Evolutionary conservation across 37 sponge, comb jelly and placozoan species (phyloP), one percentile per base, ranked within the genome.

Genomic region (Tethya wilhelma): DNA sequence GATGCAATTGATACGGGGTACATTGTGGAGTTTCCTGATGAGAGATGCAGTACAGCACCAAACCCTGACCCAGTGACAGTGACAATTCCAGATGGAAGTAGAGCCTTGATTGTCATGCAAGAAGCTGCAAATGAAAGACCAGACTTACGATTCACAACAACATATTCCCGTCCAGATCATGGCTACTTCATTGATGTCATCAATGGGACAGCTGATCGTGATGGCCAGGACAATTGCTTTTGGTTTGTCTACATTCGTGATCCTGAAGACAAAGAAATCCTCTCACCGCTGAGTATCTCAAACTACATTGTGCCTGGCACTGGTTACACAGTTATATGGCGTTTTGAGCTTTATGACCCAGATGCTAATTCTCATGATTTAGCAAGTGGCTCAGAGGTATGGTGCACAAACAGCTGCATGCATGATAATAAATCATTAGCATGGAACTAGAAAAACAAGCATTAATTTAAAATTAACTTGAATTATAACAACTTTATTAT

Each of bases 181-280:
- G 71, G 71, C 4, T 70, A 44, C 26, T 38, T 29, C 2, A 70
- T 70, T 12, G 46, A 70, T 44, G 71, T 45, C 26, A 70, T 70
- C 22, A 44, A 44, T 44, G 71, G 71, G 4, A 70, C 71, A 38
- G 43, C 20, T 38, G 20, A 29, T 4, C 17, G 37, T 33, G 37
- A 65, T 31, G 34, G 34, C 36, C n/a, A n/a, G n/a, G n/a, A n/a
- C n/a, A n/a, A n/a, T n/a, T 65, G 66, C 37, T 65, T 34, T 36
- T 65, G 66, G 66, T 65, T 65, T 36, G 28, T 65, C 66, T 65
- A 65, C 37, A 4, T 33, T 36, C 66, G 32, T 33, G 34, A 20
- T 33, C 66, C 66, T 29, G 66, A 36, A 30, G 36, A 19, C 17
- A 11, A 20, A 28, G 37, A 65, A 20, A 2, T 36, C 3, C 4